Base-by-base conservation (phyloP, 1,140 invertebrate species). In the Drosophila kurseongensis region DNA sequence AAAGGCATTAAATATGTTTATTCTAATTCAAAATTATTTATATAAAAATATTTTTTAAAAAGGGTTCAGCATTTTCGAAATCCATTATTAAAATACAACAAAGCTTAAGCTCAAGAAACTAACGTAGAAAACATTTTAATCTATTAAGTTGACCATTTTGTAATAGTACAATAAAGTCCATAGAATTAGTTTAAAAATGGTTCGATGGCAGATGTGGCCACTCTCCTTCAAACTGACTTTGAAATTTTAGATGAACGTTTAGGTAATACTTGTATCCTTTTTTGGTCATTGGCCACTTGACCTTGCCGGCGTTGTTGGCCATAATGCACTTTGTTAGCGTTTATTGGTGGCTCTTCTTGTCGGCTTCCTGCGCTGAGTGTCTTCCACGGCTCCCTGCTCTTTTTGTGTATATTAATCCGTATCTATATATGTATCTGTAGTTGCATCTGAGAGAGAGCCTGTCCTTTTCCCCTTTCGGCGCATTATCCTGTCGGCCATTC, bases 401-500 rank as follows among this genome's bases (percentile, higher is more conserved):
- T 35, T 16, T 27, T 1, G 38, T 14, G 18, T 27, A 7, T 27
- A 12, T 13, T 12, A 10, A 0, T 41, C 18, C 58, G 60, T 68
- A 54, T 75, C 62, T 42, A 58, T 84, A 36, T 54, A 18, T 55
- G 38, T 35, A 40, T 27, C 41, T 44, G 38, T 41, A 38, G 42
- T 16, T 65, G 45, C 36, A 75, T 75, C 35, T 44, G 56, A 44
- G 8, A 32, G 8, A 44, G 8, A 32, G 8, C 40, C 32, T 18
- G 18, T 36, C 10, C 38, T 38, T 29, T 59, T 32, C 56, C 69
- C 40, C 67, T 73, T 47, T 73, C 56, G 47, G 36, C 32, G 72
- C 73, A 75, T 76, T 76, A 76, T 76, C 73, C 73, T 76, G 73
- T 63, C 73, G 73, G 73, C 73, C 72, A 76, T 76, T 76, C 73